These are phyloP conservation scores for Caenorhabditis uteleia DNA, from an alignment of 2,888 invertebrate species.

Conservation along the genomic window DNA sequence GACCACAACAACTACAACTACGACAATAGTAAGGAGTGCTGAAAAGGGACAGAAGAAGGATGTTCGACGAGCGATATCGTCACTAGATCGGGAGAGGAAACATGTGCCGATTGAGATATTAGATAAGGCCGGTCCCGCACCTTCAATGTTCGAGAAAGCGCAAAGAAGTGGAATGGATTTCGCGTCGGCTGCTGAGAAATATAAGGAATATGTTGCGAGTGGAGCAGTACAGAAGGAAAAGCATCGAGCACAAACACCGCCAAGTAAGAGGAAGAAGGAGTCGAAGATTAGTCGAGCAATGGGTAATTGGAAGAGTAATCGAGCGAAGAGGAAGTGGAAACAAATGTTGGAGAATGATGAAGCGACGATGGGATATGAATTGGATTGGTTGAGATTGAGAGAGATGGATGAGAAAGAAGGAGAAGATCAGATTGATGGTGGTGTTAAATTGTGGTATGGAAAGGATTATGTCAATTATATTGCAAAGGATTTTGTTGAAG, in stretches of 20 bases:
- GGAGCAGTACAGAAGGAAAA: slow-evolving; percentile 55
- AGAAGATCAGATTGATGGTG: slow-evolving; percentile 54
- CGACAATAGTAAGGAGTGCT: slow-evolving; percentile 28
- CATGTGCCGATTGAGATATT: slow-evolving; percentile 38
- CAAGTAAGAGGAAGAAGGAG: slow-evolving; percentile 44
- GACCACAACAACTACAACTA: slow-evolving; percentile 26
- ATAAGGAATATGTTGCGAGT: slow-evolving; percentile 58
- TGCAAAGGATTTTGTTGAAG: slow-evolving; percentile 70
- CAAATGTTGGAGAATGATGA: slow-evolving; percentile 54
- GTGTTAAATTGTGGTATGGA: slow-evolving; percentile 72
- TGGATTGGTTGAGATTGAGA: slow-evolving; percentile 55
- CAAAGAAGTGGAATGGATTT: slow-evolving; percentile 51
- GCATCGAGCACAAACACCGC: slow-evolving; percentile 59
- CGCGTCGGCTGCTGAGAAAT: slow-evolving; percentile 50
- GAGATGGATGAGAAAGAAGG: slow-evolving; percentile 39
- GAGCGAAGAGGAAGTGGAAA: slow-evolving; percentile 63
- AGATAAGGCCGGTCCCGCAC: slow-evolving; percentile 42
- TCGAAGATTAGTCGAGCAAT: slow-evolving; percentile 50
- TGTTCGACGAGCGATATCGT: slow-evolving; percentile 20
- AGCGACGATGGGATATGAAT: slow-evolving; percentile 49
- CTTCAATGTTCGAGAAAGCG: slow-evolving; percentile 46
- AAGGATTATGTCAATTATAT: slow-evolving; percentile 74
- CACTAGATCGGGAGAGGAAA: slow-evolving; percentile 27
- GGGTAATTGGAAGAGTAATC: slow-evolving; percentile 58
- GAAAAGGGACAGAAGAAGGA: slow-evolving; percentile 36